Base-by-base conservation (phyloP, 2,797 vertebrate species). In the Nyctalus aviator region DNA sequence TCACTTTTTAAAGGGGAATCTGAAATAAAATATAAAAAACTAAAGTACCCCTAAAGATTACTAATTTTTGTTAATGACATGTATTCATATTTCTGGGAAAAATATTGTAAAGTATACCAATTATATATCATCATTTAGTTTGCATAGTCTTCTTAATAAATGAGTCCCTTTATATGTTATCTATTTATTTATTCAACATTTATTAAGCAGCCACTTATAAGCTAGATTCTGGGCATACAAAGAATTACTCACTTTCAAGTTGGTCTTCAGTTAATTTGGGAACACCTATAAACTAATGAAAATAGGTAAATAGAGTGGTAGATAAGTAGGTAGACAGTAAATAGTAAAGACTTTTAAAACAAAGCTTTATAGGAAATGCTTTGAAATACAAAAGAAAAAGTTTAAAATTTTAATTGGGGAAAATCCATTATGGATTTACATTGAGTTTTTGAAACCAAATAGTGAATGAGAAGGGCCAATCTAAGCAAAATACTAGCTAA, bases 101-200 rank as follows among this genome's bases (percentile, higher is more conserved):
- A 68, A 15, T 83, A n/a, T 84, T 88, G 5, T 68, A 68, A 94
- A 82, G 30, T 44, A 68, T 69, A 69, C 25, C 62, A 68, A 83
- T 73, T 48, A 37, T 37, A 37, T 21, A 55, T 50, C 78, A 53
- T 44, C 32, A 88, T 83, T 85, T 82, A 59, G 14, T 53, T 81
- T 35, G 17, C 1, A 44, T 73, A 25, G 53, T 82, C 48, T 84
- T 68, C 72, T 78, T 92, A 57, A 62, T 83, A 92, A 90, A 37
- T 81, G 72, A 84, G 59, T 59, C 21, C 55, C 41, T 64, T 90
- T 91, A 71, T 37, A 46, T 76, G 62, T 73, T 53, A 35, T 71
- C 2, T 8, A 68, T 53, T 71, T 95, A 73, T 71, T 86, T 94
- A 62, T 75, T 94, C 66, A 88, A 78, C 35, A 90, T 73, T 79